Conservation (phyloP, 1,140 invertebrate genomes). For the Penaeus japonicus region DNA sequence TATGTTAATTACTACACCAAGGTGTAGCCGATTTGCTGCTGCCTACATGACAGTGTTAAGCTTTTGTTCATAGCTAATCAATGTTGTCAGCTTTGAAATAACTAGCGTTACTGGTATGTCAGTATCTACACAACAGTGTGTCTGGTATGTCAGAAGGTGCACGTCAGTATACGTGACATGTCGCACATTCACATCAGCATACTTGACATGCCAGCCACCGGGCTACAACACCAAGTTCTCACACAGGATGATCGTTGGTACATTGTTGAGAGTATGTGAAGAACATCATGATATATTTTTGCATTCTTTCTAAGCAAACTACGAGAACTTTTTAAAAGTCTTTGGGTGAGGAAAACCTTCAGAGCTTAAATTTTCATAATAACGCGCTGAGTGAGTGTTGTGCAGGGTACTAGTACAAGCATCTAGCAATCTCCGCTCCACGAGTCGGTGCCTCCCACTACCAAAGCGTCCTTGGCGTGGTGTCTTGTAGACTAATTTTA, state of each 20-base stretch:
- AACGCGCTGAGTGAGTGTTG: conserved; percentile 17
- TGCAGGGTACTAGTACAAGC: conserved; percentile 29
- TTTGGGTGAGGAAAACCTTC: conserved; percentile 31
- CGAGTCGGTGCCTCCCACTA: no score
- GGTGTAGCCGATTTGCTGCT: no score
- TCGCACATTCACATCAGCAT: background rate
- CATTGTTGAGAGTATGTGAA: conserved; percentile 20
- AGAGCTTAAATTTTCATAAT: conserved; percentile 20
- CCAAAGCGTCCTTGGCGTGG: no score
- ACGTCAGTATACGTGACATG: background rate
- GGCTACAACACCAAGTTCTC: background rate
- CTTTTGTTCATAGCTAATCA: no score
- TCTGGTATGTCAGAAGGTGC: background rate
- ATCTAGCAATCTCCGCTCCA: conserved; percentile 19
- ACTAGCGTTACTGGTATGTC: no score
- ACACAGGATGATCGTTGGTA: conserved; percentile 27
- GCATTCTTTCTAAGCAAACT: conserved; percentile 24
- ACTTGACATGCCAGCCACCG: background rate
- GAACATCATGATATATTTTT: conserved; percentile 31
- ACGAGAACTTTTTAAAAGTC: conserved; percentile 25
- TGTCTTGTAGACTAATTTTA: background rate
- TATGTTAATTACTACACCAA: background rate
- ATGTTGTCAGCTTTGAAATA: no score
- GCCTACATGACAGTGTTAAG: no score
- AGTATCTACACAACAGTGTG: conserved; percentile 8